phyloP scores from a whole-genome alignment of 2,797 vertebrate genomes.

The Melopsittacus undulatus region DNA sequence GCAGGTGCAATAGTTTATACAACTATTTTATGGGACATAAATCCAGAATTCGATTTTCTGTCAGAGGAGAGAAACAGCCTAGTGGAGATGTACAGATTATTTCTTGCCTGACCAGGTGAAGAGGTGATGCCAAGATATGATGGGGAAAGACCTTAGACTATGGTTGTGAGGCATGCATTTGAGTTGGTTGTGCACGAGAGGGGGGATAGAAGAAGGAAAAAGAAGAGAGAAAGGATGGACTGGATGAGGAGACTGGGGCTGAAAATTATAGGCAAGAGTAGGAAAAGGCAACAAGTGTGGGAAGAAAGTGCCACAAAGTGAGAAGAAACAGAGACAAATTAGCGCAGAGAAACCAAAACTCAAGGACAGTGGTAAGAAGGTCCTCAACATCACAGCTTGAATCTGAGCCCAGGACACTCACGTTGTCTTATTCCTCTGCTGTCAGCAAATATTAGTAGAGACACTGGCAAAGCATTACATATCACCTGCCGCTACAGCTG shows the following conservation, averaged over 20 bases:
- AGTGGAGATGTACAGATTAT: neutral
- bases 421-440: neutral
- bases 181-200: neutral
- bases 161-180: fast-evolving
- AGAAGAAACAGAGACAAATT: neutral
- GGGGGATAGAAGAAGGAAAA: neutral
- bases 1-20: neutral
- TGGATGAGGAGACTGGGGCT: neutral
- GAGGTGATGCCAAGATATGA: neutral
- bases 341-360: neutral
- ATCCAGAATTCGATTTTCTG: neutral
- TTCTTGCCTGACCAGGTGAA: neutral
- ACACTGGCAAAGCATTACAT: neutral
- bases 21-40: neutral
- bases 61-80: neutral
- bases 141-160: neutral
- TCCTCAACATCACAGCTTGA: neutral
- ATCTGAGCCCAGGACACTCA: fast-evolving
- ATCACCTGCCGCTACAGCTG: neutral
- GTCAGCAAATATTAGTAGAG: neutral
- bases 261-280: neutral
- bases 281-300: neutral
- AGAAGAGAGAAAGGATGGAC: neutral
- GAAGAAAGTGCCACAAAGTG: neutral
- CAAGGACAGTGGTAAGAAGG: neutral